Percentiles rank a stretch among this genome's conserved stretches.
phyloP scores from a whole-genome alignment of 2,888 invertebrate genomes.

The Halocaridina rubra region DNA sequence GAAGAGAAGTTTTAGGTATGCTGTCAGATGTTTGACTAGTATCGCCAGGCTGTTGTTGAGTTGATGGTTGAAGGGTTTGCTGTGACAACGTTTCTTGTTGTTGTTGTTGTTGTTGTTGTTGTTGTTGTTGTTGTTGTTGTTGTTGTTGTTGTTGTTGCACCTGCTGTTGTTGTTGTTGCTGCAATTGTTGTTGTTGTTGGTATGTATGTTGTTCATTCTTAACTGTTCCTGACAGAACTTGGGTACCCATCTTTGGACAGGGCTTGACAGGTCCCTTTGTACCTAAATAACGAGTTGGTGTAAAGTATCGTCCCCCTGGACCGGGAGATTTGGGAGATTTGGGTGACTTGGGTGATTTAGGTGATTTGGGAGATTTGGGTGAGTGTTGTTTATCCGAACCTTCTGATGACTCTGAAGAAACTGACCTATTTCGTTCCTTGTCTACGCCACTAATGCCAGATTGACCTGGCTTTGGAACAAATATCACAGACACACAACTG shows the following conservation, averaged over 20 bases:
- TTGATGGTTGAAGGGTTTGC: neutral
- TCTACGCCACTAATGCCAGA: constrained; percentile 38
- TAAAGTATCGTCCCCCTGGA: constrained; percentile 34
- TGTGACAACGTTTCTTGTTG: constrained; percentile 1
- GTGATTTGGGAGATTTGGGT: constrained; percentile 66
- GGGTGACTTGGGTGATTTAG: constrained; percentile 66
- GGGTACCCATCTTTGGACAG: constrained; percentile 51
- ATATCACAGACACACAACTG: constrained; percentile 92
- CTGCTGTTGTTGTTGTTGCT: neutral
- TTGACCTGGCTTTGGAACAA: constrained; percentile 84
- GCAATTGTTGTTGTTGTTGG: neutral
- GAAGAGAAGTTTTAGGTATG: too few relatives aligned
- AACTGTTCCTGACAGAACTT: constrained; percentile 20
- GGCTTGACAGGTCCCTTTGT: constrained; percentile 28
- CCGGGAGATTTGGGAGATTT: constrained; percentile 65
- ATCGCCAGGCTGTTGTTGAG: neutral
- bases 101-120: constrained; percentile 14
- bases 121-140: neutral
- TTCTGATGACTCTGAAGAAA: constrained; percentile 64
- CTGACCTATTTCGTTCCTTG: constrained; percentile 61
- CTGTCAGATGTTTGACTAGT: too few relatives aligned
- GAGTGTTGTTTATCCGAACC: constrained; percentile 66
- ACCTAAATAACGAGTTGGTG: constrained; percentile 39
- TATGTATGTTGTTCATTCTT: constrained; percentile 21
- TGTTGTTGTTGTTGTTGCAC: neutral